phyloP scores from a whole-genome alignment of 2,888 invertebrate genomes.

The Erpobdella octoculata region DNA sequence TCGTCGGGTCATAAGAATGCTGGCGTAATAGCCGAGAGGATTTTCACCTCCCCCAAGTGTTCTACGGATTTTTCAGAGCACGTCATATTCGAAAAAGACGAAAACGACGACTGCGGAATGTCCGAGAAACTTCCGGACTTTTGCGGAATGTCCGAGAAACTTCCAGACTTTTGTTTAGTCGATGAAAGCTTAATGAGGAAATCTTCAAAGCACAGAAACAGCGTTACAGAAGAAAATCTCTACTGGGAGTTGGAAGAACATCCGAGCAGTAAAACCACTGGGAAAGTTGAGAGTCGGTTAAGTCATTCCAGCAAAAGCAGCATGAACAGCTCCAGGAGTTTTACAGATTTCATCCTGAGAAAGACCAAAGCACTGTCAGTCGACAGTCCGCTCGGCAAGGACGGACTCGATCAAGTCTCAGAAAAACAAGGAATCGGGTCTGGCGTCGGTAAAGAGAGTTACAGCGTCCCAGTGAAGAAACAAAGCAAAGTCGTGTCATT shows the following conservation, averaged over 20 bases:
- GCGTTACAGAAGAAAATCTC: slow-evolving; percentile 7
- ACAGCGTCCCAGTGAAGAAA: neutral
- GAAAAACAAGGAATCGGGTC: neutral
- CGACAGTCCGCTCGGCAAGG: no score
- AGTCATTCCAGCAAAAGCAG: no score
- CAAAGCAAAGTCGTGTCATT: neutral
- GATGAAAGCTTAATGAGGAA: no score
- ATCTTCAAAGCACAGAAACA: no score
- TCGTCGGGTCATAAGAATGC: neutral
- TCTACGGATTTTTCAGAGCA: neutral
- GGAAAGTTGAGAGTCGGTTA: no score
- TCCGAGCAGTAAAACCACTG: neutral
- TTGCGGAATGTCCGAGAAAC: no score
- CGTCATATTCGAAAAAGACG: neutral
- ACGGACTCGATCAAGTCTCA: no score
- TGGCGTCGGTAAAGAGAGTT: neutral
- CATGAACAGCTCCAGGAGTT: slow-evolving; percentile 29
- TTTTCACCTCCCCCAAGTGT: neutral
- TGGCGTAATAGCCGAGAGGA: neutral
- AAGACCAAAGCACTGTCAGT: neutral
- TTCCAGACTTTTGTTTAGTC: no score
- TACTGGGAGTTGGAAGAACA: slow-evolving; percentile 14
- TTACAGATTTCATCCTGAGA: neutral
- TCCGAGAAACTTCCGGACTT: no score
- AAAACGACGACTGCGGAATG: neutral